These are phyloP conservation scores for Chaetoderma sp. DNA, from an alignment of 2,888 invertebrate species.

Conservation along the genomic window DNA sequence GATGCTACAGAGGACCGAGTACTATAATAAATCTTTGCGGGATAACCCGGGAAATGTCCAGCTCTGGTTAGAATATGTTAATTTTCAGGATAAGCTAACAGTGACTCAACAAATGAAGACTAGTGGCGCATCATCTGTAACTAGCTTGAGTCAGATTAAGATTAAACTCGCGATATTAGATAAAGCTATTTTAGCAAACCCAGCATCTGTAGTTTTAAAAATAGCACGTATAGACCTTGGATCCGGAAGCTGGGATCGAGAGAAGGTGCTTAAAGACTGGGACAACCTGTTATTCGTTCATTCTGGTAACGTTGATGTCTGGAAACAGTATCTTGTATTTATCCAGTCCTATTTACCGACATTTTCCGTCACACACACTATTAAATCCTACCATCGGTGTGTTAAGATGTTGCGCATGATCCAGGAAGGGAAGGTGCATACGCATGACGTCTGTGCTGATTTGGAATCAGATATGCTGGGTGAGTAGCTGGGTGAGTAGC, in stretches of 20 bases:
- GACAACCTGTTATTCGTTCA: slow-evolving; percentile 67
- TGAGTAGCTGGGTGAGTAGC: slow-evolving; percentile 41
- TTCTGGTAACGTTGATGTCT: slow-evolving; percentile 65
- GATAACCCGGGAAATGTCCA: slow-evolving; percentile 64
- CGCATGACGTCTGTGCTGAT: slow-evolving; percentile 55
- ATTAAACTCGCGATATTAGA: slow-evolving; percentile 70
- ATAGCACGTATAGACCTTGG: slow-evolving; percentile 63
- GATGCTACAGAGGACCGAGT: slow-evolving; percentile 38
- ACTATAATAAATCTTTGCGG: slow-evolving; percentile 63
- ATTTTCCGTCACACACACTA: slow-evolving; percentile 61
- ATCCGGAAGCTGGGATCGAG: slow-evolving; percentile 60
- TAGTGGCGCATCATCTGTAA: too few relatives aligned
- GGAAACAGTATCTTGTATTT: slow-evolving; percentile 67
- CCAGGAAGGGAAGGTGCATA: slow-evolving; percentile 61
- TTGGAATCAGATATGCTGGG: slow-evolving; percentile 57
- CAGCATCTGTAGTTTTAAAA: slow-evolving; percentile 63
- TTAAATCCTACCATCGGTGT: slow-evolving; percentile 66
- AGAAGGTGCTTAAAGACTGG: slow-evolving; percentile 66
- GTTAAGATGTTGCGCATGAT: slow-evolving; percentile 60
- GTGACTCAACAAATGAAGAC: too few relatives aligned
- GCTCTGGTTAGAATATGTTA: slow-evolving; percentile 70
- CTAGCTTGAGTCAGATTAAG: slow-evolving; percentile 57
- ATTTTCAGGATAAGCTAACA: slow-evolving; percentile 68
- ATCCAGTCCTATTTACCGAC: slow-evolving; percentile 63
- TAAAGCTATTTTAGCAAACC: slow-evolving; percentile 68